Conservation (phyloP, 2,797 vertebrate species). For the Momotus momota region DNA sequence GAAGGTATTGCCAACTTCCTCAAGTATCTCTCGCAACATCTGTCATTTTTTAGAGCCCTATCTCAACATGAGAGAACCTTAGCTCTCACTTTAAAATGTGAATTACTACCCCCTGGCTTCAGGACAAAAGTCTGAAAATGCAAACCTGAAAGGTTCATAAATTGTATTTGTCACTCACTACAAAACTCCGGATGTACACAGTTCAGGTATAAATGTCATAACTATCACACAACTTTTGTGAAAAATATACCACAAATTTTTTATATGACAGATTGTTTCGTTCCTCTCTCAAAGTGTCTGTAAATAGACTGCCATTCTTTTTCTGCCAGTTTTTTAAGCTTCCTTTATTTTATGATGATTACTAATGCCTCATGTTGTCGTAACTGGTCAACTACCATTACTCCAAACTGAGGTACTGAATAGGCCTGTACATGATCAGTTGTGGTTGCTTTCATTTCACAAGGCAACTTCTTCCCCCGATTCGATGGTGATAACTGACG, state of each 20-base stretch:
- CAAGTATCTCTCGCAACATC: neutral
- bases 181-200: neutral
- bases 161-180: neutral
- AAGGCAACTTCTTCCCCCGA: rapidly evolving
- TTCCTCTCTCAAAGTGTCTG: neutral
- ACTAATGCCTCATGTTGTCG: neutral
- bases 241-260: neutral
- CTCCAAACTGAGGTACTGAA: neutral
- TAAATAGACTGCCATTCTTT: neutral
- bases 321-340: neutral
- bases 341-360: neutral
- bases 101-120: neutral
- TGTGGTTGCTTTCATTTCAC: neutral
- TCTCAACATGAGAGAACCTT: neutral
- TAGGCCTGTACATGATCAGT: neutral
- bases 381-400: neutral
- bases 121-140: neutral
- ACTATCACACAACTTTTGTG: neutral
- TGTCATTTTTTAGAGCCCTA: neutral
- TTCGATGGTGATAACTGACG: neutral
- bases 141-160: neutral
- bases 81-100: neutral
- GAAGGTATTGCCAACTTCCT: neutral
- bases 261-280: neutral
- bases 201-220: neutral